These are phyloP conservation scores for Monopterus albus DNA, from an alignment of 2,113 vertebrate genomes.

Conservation along the genomic window DNA sequence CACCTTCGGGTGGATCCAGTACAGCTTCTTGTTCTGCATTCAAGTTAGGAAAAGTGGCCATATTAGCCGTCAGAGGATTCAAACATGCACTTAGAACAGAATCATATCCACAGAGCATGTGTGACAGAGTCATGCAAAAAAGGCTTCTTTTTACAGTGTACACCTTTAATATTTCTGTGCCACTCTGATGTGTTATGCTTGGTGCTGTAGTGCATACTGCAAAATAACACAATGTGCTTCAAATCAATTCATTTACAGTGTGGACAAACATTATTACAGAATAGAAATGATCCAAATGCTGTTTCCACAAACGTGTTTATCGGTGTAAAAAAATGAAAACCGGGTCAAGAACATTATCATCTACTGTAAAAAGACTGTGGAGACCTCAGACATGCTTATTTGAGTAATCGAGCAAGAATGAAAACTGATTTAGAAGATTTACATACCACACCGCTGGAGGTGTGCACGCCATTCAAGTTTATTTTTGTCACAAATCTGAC, in stretches of 20 bases:
- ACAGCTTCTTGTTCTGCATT: not conserved
- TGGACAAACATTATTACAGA: not conserved
- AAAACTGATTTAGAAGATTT: not conserved
- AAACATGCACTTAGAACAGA: not conserved
- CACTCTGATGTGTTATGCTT: not conserved
- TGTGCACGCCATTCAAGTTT: slow-evolving; percentile 99
- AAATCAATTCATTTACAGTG: not conserved
- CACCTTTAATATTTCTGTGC: no score
- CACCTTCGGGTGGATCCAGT: not conserved
- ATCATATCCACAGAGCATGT: not conserved
- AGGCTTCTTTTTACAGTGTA: not conserved
- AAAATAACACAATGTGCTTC: not conserved
- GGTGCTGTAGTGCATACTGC: not conserved
- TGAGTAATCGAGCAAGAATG: not conserved
- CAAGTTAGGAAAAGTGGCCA: no score
- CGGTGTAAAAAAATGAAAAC: not conserved
- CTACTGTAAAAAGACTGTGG: not conserved
- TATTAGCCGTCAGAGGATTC: not conserved
- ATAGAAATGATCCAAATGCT: not conserved
- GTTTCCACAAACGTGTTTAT: not conserved
- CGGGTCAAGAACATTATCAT: not conserved
- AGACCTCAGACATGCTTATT: not conserved
- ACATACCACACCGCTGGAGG: slow-evolving; percentile 98
- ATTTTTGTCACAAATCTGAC: slow-evolving; percentile 99
- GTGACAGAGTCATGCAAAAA: not conserved